Evolutionary conservation across 2,888 invertebrate genomes (phyloP), one percentile per base, ranked within the genome.

Genomic region (Dinocampus coccinellae): DNA sequence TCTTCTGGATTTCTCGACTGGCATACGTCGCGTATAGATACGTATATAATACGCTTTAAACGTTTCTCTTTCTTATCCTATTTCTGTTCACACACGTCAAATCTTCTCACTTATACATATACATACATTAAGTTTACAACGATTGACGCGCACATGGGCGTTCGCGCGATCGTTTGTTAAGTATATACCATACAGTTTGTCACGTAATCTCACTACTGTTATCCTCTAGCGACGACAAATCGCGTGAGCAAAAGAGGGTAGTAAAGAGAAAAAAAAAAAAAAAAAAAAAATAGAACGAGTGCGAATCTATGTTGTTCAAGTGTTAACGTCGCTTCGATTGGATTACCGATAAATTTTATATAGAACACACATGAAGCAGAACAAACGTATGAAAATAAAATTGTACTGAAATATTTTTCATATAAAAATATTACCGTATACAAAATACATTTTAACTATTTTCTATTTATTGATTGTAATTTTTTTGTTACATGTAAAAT

Each of bases 1-100:
- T 80, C 72, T 57, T 74, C 63, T 74, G 76, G 79, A 80, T 81
- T 81, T 76, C 76, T 77, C 73, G 76, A 75, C 67, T 72, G 58
- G 11, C 26, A 55, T 26, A 55, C 33, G 58, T 58, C 29, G 58
- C 58, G n/a, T 58, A 24, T 24, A 55, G 11, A 55, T 55, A 26
- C 2, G 7, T 26, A 55, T 11, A 22, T 55, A 55, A n/a, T 53
- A 53, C 11, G 1, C 22, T 22, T 22, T 10, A 10, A 53, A 22
- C 10, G 22, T 53, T 10, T 53, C 22, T 20, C n/a, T 39, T n/a
- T 39, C 39, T n/a, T 39, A 39, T 39, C 39, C 13, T n/a, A 39
- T 39, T 39, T 47, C 16, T 47, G 16, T 47, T 7, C 16, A 16
- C 7, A 47, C 16, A 47, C 16, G 47, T 47, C 16, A 39, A 53